A percentile compares a stretch with the other conserved stretches of the same genome.
Conservation (phyloP, 2,797 vertebrate species). For the Scolopax rusticola region DNA sequence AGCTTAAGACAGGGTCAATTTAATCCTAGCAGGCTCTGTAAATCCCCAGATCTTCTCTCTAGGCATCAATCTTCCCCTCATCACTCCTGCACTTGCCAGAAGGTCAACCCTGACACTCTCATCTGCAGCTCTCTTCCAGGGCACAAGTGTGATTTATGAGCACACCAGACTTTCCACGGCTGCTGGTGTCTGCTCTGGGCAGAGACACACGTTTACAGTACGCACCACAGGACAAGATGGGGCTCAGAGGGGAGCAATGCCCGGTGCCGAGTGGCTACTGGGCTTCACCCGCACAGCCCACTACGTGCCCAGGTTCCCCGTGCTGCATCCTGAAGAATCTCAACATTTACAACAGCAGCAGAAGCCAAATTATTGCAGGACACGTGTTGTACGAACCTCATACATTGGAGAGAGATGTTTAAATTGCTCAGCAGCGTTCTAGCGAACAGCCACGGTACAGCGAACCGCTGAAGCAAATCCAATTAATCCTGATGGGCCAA, state of each 20-base stretch:
- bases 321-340: not conserved
- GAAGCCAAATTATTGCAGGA: slow-evolving; percentile 43
- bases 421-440: slow-evolving; percentile 59
- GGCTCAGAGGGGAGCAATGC: not conserved
- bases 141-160: slow-evolving; percentile 36
- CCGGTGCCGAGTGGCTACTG: accelerated
- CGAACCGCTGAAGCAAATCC: slow-evolving; percentile 61
- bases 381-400: slow-evolving; percentile 15
- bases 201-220: not conserved
- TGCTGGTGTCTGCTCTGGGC: not conserved
- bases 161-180: not conserved
- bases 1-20: slow-evolving; percentile 25
- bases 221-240: accelerated
- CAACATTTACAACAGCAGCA: not conserved
- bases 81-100: slow-evolving; percentile 32
- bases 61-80: slow-evolving; percentile 57
- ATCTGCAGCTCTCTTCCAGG: slow-evolving; percentile 44
- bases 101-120: slow-evolving; percentile 61
- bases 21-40: slow-evolving; percentile 51
- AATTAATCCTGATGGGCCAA: slow-evolving; percentile 73
- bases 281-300: accelerated
- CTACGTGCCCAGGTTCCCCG: accelerated
- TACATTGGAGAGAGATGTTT: slow-evolving; percentile 33
- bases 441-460: slow-evolving; percentile 16
- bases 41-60: slow-evolving; percentile 51